Evolutionary conservation across 2,888 invertebrate species (phyloP).

Genomic region (Boloria selene): DNA sequence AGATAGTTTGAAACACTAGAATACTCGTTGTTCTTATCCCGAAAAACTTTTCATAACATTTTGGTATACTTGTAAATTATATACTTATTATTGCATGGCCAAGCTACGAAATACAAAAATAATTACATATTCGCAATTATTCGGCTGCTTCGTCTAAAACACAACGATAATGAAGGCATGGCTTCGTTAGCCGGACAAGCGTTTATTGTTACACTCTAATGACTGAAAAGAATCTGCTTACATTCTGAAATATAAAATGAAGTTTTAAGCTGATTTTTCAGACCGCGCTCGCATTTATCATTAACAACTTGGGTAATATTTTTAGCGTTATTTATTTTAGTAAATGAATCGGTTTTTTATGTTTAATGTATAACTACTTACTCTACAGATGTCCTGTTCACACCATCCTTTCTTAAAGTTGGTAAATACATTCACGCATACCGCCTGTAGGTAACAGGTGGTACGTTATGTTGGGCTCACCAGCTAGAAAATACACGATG

Average conservation of each 20-base stretch:
- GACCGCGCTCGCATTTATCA: not conserved
- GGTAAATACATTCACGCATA: no score
- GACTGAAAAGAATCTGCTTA: conserved; percentile 12
- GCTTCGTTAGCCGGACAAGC: conserved; percentile 20
- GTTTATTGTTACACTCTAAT: conserved; percentile 17
- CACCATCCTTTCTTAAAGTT: no score
- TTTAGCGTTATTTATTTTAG: no score
- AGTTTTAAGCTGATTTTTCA: not conserved
- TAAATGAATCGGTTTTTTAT: not conserved
- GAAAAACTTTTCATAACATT: no score
- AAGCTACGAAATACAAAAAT: conserved; percentile 4
- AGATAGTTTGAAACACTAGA: no score
- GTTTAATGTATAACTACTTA: no score
- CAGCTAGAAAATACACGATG: no score
- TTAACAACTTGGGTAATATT: not conserved
- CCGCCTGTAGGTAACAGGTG: no score
- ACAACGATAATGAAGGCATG: conserved; percentile 9
- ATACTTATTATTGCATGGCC: not conserved
- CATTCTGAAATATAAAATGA: conserved; percentile 11
- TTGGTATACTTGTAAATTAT: no score
- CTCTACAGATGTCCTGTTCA: no score
- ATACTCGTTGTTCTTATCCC: no score
- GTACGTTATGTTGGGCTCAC: no score
- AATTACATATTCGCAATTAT: conserved; percentile 6
- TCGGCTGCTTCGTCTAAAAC: conserved; percentile 3